Conservation (phyloP, 2,888 invertebrate species). For the Pherbina coryleti region DNA sequence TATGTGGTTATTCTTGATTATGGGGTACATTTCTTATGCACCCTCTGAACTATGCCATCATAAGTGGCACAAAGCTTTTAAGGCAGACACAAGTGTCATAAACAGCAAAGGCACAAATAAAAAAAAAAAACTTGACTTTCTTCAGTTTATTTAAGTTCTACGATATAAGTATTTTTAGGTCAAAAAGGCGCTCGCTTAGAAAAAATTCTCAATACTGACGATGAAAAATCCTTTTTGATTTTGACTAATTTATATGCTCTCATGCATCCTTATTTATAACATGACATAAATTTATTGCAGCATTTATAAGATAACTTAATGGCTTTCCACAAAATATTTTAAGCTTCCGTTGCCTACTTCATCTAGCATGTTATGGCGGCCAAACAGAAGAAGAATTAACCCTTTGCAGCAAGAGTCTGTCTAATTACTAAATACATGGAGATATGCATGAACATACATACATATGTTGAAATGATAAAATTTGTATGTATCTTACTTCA, state of each 20-base stretch:
- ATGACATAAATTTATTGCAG: neutral
- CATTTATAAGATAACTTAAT: neutral
- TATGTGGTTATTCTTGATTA: neutral
- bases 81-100: neutral
- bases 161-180: too few species aligned
- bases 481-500: neutral
- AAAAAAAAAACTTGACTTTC: too few species aligned
- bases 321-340: neutral
- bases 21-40: conserved; percentile 18
- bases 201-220: neutral
- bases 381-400: neutral
- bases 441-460: neutral
- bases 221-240: neutral
- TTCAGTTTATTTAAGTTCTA: too few species aligned
- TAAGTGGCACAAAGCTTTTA: neutral
- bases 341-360: neutral
- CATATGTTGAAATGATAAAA: conserved; percentile 1
- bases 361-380: neutral
- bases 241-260: neutral
- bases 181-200: neutral
- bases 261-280: neutral
- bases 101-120: neutral
- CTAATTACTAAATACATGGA: neutral
- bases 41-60: neutral
- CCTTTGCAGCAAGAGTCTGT: neutral